These are phyloP conservation scores for Itoplectis maculator DNA, from an alignment of 2,888 invertebrate species.

Conservation along the genomic window DNA sequence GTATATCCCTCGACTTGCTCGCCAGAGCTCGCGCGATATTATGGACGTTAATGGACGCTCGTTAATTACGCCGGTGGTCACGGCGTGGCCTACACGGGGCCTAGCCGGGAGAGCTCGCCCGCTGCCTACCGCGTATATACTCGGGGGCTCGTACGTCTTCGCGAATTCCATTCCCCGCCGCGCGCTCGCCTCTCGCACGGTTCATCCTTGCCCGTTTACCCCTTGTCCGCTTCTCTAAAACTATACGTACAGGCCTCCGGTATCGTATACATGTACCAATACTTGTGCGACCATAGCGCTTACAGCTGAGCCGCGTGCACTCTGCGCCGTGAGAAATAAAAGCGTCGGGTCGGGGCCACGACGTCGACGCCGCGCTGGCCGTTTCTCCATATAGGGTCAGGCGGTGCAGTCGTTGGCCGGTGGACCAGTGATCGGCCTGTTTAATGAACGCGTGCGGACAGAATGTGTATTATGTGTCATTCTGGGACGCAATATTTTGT, in stretches of 20 bases:
- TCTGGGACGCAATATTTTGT: too few relatives aligned
- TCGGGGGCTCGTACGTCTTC: slow-evolving; percentile 64
- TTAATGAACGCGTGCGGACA: background rate
- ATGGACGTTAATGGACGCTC: slow-evolving; percentile 71
- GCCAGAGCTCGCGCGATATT: slow-evolving; percentile 70
- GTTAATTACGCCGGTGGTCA: slow-evolving; percentile 72
- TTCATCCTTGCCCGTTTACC: slow-evolving; percentile 59
- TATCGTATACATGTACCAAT: slow-evolving; percentile 48
- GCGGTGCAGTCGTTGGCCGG: background rate
- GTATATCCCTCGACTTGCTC: slow-evolving; percentile 53
- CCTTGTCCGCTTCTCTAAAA: slow-evolving; percentile 40
- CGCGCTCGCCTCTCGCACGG: slow-evolving; percentile 45
- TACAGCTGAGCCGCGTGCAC: slow-evolving; percentile 32
- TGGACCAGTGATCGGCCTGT: slow-evolving; percentile 3
- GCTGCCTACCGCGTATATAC: slow-evolving; percentile 63
- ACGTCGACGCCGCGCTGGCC: slow-evolving; percentile 23
- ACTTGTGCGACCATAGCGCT: slow-evolving; percentile 41
- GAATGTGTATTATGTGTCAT: background rate
- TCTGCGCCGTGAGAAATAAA: slow-evolving; percentile 71
- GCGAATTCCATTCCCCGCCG: slow-evolving; percentile 63
- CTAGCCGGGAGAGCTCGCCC: slow-evolving; percentile 58
- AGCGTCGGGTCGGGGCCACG: slow-evolving; percentile 58
- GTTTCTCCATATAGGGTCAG: slow-evolving; percentile 19
- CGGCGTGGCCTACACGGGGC: slow-evolving; percentile 67
- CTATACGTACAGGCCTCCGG: slow-evolving; percentile 22